Base-by-base conservation (phyloP, 1,140 invertebrate genomes). In the Bombus confusus region DNA sequence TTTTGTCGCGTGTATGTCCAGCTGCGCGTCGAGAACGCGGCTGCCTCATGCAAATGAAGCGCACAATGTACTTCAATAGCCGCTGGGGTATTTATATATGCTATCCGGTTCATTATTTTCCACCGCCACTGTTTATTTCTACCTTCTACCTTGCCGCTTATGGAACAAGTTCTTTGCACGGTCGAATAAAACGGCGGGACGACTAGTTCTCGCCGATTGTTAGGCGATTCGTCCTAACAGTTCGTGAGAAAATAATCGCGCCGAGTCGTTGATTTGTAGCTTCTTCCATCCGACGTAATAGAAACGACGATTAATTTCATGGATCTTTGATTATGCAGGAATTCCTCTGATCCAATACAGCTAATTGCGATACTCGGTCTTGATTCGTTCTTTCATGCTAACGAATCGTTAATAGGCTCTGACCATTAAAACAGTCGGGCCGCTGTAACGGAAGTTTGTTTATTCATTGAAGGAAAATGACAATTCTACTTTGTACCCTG, bases 1-100 rank as follows among this genome's bases (percentile, higher is more conserved):
- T 89, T 91, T 88, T 92, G 90, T 91, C 88, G 85, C 88, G 88
- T 92, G 91, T 91, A 80, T 91, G 91, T 92, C 91, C 91, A 92
- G 88, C 91, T 92, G 90, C 86, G 86, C 86, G 88, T 77, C 69
- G 85, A 87, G 88, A 89, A 85, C 88, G 85, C 83, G 87, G 84
- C 85, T 80, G 75, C 79, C 88, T 87, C 90, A 89, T 92, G 91
- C 90, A 92, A 90, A 92, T 90, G 90, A 87, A 86, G 75, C 73
- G 84, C 80, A 88, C 86, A 88, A 90, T 90, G 88, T 82, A 80
- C 86, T 74, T 90, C 90, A 79, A 91, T 91, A 91, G 86, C 64
- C 83, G 57, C 81, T n/a, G 28, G 52, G 73, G 57, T 90, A 90
- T 90, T 90, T 89, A 89, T 91, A 89, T 89, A 87, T 86, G 87